Base-by-base conservation (phyloP, 2,888 invertebrate genomes). In the Agonopterix heracliana region DNA sequence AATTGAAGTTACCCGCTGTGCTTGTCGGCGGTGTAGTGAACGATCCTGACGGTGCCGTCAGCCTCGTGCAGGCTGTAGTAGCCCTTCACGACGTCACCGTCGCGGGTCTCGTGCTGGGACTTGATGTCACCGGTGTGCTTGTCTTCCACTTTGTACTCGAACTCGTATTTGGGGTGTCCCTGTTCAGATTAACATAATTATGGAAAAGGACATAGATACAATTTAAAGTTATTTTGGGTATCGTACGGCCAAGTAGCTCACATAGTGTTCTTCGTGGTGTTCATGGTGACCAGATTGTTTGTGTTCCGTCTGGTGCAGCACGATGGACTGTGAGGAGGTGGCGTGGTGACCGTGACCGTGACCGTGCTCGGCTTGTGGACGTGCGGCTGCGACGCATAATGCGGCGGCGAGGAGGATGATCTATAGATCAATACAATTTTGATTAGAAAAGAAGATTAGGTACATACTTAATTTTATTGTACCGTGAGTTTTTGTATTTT, bases 1-100 rank as follows among this genome's bases (percentile, higher is more conserved):
- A n/a, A n/a, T n/a, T n/a, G n/a, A n/a, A 26, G 26, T 26, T 26
- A 90, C 77, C 90, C 90, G 57, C 61, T 71, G 63, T 89, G 84
- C 52, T 86, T 80, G 63, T 89, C 90, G 45, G 90, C 86, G 54
- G 75, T 74, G 72, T 90, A 90, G 55, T 90, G 81, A 14, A 90
- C 90, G 41, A 86, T 89, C 56, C 90, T 81, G 56, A 89, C 71
- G 60, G 90, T 89, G 48, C 90, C 90, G 48, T 89, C 90, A 45
- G 90, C 81, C 59, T 91, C 90, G 57, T 90, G 88, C 47, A 90
- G 75, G 54, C 85, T 87, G 76, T 92, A 92, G 56, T 90, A 89
- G 41, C 92, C 92, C 65, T 89, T 84, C 49, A 79, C 41, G 11
- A 11, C 85, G 61, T 91, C 89, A 3, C 91, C 92, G 68, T 90